Evolutionary conservation across 2,113 vertebrate species (phyloP), one percentile per base, ranked within the genome.

Genomic region (Macaca mulatta): DNA sequence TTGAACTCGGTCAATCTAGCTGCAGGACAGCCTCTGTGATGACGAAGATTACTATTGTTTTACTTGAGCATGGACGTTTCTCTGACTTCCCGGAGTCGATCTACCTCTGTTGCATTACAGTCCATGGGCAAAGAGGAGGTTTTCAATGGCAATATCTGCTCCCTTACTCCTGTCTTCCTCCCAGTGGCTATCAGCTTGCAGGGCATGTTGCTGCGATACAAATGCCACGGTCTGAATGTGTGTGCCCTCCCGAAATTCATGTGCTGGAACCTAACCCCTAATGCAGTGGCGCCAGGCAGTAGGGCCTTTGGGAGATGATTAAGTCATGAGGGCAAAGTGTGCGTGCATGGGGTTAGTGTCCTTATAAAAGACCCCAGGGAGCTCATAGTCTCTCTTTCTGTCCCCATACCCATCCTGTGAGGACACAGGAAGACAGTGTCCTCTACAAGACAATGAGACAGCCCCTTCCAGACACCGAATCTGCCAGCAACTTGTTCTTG

Each of bases 131-230:
- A 5, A 17, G 83, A 38, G 43, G 59, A 43, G 3, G 32, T 0
- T 5, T n/a, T 27, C 17, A 7, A 18, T 2, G 14, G 55, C 43
- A 12, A 1, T 2, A 18, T 35, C n/a, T 35, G n/a, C 72, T 78
- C n/a, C 25, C 61, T 20, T 5, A 27, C 6, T 10, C 59, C 59
- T 14, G 9, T 43, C 59, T 87, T 38, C 69, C 48, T 88, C 61
- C 48, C 23, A 8, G 40, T 11, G 22, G 22, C 40, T 1, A 0
- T 13, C 4, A 27, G 20, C 32, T 22, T 52, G 1, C 8, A 3
- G 3, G 25, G 40, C 8, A 50, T 0, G 11, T 38, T 35, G 23
- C 0, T 5, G 32, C 4, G 5, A 13, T 5, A 1, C 8, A 8
- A 32, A 5, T 8, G 9, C 48, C 45, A 20, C 2, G 17, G 27